Base-by-base conservation (phyloP, 2,888 invertebrate species). In the Drosophila kanekoi region DNA sequence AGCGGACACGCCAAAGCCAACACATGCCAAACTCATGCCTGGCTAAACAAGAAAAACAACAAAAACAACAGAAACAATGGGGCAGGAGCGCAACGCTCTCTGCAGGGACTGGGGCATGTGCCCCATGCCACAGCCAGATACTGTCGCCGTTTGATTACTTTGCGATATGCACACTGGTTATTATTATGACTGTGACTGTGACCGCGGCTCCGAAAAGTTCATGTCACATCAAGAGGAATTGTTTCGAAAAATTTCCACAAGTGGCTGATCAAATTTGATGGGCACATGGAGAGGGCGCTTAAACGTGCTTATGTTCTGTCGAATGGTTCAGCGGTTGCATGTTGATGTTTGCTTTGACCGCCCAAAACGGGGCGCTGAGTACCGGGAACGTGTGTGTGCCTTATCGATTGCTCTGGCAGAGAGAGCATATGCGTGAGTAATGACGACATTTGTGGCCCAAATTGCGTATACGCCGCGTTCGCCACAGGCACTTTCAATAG, bases 181-280 rank as follows among this genome's bases (percentile, higher is more conserved):
- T 75, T 62, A 66, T 66, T 62, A 59, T 72, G 60, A 48, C 47
- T 65, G 51, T 72, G 60, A 48, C 47, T 65, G 51, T 37, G 40
- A 28, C 33, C 32, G 16, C 52, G 69, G 28, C 32, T 37, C 37
- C 57, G 9, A 48, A 58, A 57, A 47, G 35, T 45, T 53, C 66
- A 61, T 77, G 63, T 78, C 74, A 69, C 54, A 69, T 65, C 73
- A 67, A 61, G 47, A 43, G 68, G 62, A 71, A 81, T 79, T 77
- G 77, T 77, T 89, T 81, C 59, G 23, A 64, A 71, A 68, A 87
- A 70, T 79, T 73, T 75, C 81, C 87, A 79, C 87, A 81, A 89
- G 89, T 86, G 89, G 72, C 75, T 84, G 87, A 84, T 89, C 72
- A 86, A 89, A 77, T 73, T 75, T 77, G 71, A 87, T 81, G 77